phyloP scores from a whole-genome alignment of 2,797 vertebrate species.

The Halcyon chelicuti region DNA sequence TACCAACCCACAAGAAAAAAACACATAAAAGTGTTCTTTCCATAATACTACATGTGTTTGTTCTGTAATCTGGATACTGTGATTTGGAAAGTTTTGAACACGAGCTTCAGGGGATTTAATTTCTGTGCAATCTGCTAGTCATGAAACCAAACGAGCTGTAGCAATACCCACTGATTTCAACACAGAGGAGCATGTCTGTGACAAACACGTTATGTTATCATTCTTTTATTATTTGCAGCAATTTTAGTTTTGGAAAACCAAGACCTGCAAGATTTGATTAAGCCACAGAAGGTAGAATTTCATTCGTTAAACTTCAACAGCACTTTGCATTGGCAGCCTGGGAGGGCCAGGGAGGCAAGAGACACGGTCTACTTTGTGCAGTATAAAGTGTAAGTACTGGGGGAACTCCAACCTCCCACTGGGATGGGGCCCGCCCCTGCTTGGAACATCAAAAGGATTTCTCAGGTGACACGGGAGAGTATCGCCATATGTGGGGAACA shows the following conservation, averaged over 20 bases:
- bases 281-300: constrained; percentile 70
- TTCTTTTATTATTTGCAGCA: background rate
- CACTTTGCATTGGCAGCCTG: constrained; percentile 74
- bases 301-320: constrained; percentile 74
- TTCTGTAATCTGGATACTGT: background rate
- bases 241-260: constrained; percentile 34
- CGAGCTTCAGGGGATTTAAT: background rate
- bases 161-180: background rate
- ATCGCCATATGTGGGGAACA: background rate
- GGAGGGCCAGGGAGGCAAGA: background rate
- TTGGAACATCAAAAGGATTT: background rate
- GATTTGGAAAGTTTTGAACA: background rate
- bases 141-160: background rate
- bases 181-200: accelerated
- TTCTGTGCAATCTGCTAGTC: background rate
- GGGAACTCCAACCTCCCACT: background rate
- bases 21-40: background rate
- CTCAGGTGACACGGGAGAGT: background rate
- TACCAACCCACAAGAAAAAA: background rate
- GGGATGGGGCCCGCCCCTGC: background rate
- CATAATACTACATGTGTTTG: background rate
- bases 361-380: constrained; percentile 73
- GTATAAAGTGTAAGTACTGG: constrained; percentile 75
- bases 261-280: constrained; percentile 39
- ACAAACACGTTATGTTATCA: accelerated